Conservation (phyloP, 2,113 vertebrate genomes). For the Melanocharis versteri region DNA sequence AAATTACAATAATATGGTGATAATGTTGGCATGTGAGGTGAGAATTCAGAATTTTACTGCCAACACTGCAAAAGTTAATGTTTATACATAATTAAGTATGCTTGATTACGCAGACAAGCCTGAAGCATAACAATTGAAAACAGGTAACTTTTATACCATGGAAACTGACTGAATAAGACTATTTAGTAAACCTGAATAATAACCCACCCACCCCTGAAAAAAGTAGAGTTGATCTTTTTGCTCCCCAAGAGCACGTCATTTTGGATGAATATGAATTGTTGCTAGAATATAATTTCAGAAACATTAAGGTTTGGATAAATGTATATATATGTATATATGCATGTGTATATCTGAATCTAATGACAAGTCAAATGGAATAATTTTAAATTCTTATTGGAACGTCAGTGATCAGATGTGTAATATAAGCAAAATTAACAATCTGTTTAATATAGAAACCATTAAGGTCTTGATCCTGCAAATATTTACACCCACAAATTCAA, state of each 20-base stretch:
- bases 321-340: not conserved
- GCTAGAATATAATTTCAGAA: not conserved
- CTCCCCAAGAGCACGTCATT: not conserved
- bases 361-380: not conserved
- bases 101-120: not conserved
- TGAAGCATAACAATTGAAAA: not conserved
- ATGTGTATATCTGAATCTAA: not conserved
- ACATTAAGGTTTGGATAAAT: not conserved
- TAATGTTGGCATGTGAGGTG: not conserved
- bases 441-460: not conserved
- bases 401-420: not conserved
- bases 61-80: not conserved
- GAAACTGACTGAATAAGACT: not conserved
- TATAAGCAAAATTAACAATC: not conserved
- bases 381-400: not conserved
- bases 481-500: not conserved
- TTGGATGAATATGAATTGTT: not conserved
- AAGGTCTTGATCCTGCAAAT: not conserved
- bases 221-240: not conserved
- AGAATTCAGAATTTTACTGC: not conserved
- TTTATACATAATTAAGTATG: not conserved
- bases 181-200: not conserved
- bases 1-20: not conserved
- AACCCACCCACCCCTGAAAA: not conserved
- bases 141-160: not conserved